Conservation (phyloP, 2,113 vertebrate genomes). For the human (Homo sapiens) region GRCh38 chrX:120211001-120211500, state of each 20-base stretch:
- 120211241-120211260: slow-evolving; percentile 58
- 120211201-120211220: slow-evolving; percentile 18
- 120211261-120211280: slow-evolving; percentile 67
- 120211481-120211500: too few species aligned
- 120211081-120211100: slow-evolving; percentile 24
- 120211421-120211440: slow-evolving; percentile 60
- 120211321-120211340: slow-evolving; percentile 69
- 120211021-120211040: slow-evolving; percentile 39
- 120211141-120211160: neutral
- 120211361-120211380: slow-evolving; percentile 78
- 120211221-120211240: slow-evolving; percentile 49
- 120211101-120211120: slow-evolving; percentile 22
- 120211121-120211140: slow-evolving; percentile 57
- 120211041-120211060: slow-evolving; percentile 65
- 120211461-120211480: slow-evolving; percentile 29
- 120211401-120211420: slow-evolving; percentile 75
- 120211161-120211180: neutral
- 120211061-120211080: slow-evolving; percentile 6
- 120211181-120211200: slow-evolving; percentile 62
- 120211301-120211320: slow-evolving; percentile 72
- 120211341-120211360: slow-evolving; percentile 79
- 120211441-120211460: slow-evolving; percentile 74
- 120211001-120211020: neutral
- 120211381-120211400: slow-evolving; percentile 78
- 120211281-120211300: slow-evolving; percentile 61